Base-by-base conservation (phyloP, 2,888 invertebrate genomes). In the Lasioglossum vierecki region DNA sequence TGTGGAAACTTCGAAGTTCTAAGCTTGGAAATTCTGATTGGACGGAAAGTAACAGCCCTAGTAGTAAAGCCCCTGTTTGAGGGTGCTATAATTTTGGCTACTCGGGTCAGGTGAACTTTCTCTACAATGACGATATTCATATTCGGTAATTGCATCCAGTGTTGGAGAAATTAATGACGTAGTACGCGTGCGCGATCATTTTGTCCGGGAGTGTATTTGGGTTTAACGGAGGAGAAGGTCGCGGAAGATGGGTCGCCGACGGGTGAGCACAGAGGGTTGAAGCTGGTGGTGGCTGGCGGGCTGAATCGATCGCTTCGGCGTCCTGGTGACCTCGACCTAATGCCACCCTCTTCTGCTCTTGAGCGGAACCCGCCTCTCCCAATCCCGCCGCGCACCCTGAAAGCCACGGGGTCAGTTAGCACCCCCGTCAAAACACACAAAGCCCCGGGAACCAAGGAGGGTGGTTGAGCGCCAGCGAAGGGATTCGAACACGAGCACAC, bases 261-360 rank as follows among this genome's bases (percentile, higher is more conserved):
- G 66, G 35, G 66, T 72, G 80, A 79, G 70, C 41, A 60, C 57
- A 72, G 81, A 73, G 80, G 84, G 72, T 79, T 60, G 85, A 63
- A 77, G 57, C 85, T 79, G 85, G 85, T 79, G 87, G 79, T 86
- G 90, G 85, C 88, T 92, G 91, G 92, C 92, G 91, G 91, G 96
- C 96, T 96, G 96, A 96, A 96, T 96, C 96, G 96, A 96, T 96
- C 96, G 95, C 94, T 91, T 92, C 95, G 95, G 95, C 96, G 96
- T 94, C 94, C 94, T 92, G 94, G 94, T 96, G 96, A 96, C 96
- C 96, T 96, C 96, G 96, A 96, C 96, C 96, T 95, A 96, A 95
- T 95, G 95, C 93, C 95, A 95, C 95, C 95, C 95, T 95, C 92
- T 91, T 91, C 91, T 91, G 91, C 93, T 88, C 83, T 88, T 86